phyloP scores from a whole-genome alignment of 1,140 invertebrate species.

The Ips typographus region DNA sequence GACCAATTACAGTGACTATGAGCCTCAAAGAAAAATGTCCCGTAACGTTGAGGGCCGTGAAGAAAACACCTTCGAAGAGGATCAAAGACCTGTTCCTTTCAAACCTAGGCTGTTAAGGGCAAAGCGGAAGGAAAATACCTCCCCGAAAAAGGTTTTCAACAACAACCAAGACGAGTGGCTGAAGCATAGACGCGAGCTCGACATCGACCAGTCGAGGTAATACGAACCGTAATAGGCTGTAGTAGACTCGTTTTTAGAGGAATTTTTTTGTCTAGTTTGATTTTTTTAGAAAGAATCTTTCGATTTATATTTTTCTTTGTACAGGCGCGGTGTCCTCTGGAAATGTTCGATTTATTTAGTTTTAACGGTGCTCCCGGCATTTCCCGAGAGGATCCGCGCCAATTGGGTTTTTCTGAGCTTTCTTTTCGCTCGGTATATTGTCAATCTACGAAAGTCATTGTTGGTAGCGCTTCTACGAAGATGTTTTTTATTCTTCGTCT shows the following conservation, averaged over 20 bases:
- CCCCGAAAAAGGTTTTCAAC: constrained; percentile 40
- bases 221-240: constrained; percentile 32
- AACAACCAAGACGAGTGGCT: constrained; percentile 50
- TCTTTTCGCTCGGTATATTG: too few relatives aligned
- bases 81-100: constrained; percentile 43
- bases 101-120: constrained; percentile 46
- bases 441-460: neutral
- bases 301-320: neutral
- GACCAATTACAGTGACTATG: constrained; percentile 17
- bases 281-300: neutral
- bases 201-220: constrained; percentile 48
- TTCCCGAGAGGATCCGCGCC: neutral
- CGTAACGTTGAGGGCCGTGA: constrained; percentile 8
- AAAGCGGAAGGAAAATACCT: constrained; percentile 45
- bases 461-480: neutral
- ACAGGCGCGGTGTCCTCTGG: neutral
- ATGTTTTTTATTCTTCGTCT: neutral
- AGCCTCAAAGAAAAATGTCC: constrained; percentile 15
- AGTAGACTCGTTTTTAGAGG: constrained; percentile 17
- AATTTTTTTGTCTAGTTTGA: too few relatives aligned
- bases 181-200: constrained; percentile 46
- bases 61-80: constrained; percentile 23
- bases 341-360: neutral
- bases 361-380: neutral
- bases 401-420: too few relatives aligned